Percentiles rank a stretch among this genome's conserved stretches.
These are phyloP conservation scores for Drosophila repleta DNA, from an alignment of 1,140 invertebrate species.

Conservation along the genomic window DNA sequence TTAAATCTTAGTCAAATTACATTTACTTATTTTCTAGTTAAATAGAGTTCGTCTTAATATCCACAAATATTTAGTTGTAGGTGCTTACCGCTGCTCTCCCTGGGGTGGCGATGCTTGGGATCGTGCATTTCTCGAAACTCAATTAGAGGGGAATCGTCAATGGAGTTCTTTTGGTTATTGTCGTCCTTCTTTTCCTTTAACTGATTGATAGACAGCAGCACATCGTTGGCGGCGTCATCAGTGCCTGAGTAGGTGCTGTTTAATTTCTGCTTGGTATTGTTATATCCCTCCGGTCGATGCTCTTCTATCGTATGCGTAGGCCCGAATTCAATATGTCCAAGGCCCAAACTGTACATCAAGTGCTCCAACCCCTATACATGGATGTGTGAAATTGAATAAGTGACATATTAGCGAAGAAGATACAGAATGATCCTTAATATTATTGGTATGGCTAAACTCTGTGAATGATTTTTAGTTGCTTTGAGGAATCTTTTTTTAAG, in stretches of 20 bases:
- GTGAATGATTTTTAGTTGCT: too few species aligned
- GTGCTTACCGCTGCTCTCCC: conserved; percentile 69
- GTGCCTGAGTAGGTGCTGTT: conserved; percentile 6
- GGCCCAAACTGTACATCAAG: conserved; percentile 86
- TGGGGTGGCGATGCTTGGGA: conserved; percentile 85
- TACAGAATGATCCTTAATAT: too few species aligned
- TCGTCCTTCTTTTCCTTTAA: conserved; percentile 8
- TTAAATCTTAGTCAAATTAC: neutral
- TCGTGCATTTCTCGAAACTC: conserved; percentile 86
- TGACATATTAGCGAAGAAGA: too few species aligned
- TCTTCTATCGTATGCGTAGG: conserved; percentile 85
- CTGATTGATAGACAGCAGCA: conserved; percentile 38
- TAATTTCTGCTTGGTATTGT: conserved; percentile 2
- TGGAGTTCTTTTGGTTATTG: neutral
- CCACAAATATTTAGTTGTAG: neutral
- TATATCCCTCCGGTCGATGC: conserved; percentile 85
- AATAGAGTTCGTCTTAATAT: neutral
- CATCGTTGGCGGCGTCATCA: conserved; percentile 41
- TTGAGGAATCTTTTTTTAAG: too few species aligned
- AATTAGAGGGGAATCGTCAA: neutral
- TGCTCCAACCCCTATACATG: conserved; percentile 86
- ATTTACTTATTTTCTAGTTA: neutral
- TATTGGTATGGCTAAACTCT: too few species aligned
- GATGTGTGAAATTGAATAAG: too few species aligned
- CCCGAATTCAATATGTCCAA: conserved; percentile 86